Evolutionary conservation across 2,888 invertebrate genomes (phyloP), one percentile per base, ranked within the genome.

Genomic region (Drosophila mimetica): DNA sequence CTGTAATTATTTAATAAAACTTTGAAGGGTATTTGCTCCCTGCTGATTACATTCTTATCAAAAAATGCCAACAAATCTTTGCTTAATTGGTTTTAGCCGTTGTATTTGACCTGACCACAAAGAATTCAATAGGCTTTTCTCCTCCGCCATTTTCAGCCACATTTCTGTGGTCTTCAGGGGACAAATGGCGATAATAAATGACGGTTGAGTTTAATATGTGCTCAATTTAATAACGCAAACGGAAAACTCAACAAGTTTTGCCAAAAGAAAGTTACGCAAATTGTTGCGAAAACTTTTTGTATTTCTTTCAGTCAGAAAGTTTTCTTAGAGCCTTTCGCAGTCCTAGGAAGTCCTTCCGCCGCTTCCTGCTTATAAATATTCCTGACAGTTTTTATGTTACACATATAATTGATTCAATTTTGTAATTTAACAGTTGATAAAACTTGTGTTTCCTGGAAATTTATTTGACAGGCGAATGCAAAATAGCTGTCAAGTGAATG

Each of bases 161-260:
- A 7, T 30, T 42, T 65, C 20, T 66, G 63, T 22, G 66, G 52
- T 32, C n/a, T 30, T 28, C 14, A 22, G 13, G 16, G 64, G 16
- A 16, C 28, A 37, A 30, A 37, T 16, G 9, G 30, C 16, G n/a
- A 46, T 46, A 30, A 53, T 53, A 52, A 64, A 64, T 64, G 54
- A 53, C 44, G 34, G 18, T 42, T n/a, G 25, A 34, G 42, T 66
- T 64, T 34, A 65, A 64, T 42, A 28, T 41, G 20, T 25, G 18
- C 22, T 41, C 34, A 42, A 66, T 65, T 50, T 64, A 67, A 64
- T 64, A 64, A 51, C 1, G 16, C 14, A 14, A 66, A 36, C 16
- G 22, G 13, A 30, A 22, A 67, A 52, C 28, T 22, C 7, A 7
- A 8, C 28, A 44, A 67, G n/a, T 52, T 66, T 36, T 4, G 20